Base-by-base conservation (phyloP, 2,797 vertebrate species). In the Lindbergichthys nudifrons region DNA sequence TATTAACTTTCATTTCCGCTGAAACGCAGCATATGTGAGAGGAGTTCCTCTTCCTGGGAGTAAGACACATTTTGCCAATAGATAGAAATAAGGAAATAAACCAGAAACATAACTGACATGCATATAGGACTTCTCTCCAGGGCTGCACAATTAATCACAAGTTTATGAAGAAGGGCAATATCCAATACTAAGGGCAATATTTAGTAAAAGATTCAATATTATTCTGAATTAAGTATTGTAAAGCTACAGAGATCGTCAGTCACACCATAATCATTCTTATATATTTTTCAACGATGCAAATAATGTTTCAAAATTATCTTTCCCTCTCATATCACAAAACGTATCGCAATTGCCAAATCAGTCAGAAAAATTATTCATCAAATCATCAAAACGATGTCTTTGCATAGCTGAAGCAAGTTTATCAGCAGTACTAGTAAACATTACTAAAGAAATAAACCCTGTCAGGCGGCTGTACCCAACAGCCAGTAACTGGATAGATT, bases 1-100 rank as follows among this genome's bases (percentile, higher is more conserved):
- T 65, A 82, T 83, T 51, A 84, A 75, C 67, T 69, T 79, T 30
- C 60, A 42, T 58, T 77, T 72, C 51, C 68, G 53, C 39, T 14
- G 19, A 76, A 68, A 60, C 52, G 7, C 53, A 64, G 73, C 23
- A 77, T 50, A 72, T 69, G n/a, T 39, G 19, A 58, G n/a, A 43
- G 41, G 51, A 51, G 43, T 36, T 61, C 53, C n/a, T 83, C 41
- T 77, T 75, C 54, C 47, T 81, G 69, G 70, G 41, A 46, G 46
- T 50, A 50, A 59, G 45, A 69, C 39, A 46, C 23, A 41, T 59
- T 57, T 60, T 13, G 0, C 10, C 36, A 19, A 65, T 19, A 23
- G 32, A 16, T 14, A 9, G 8, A 36, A 36, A 36, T 36, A 5
- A 15, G 3, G 13, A 74, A 64, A 42, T 60, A 51, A 72, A 56